Base-by-base conservation (phyloP, 2,797 vertebrate genomes). In the Aldrovandia affinis region DNA sequence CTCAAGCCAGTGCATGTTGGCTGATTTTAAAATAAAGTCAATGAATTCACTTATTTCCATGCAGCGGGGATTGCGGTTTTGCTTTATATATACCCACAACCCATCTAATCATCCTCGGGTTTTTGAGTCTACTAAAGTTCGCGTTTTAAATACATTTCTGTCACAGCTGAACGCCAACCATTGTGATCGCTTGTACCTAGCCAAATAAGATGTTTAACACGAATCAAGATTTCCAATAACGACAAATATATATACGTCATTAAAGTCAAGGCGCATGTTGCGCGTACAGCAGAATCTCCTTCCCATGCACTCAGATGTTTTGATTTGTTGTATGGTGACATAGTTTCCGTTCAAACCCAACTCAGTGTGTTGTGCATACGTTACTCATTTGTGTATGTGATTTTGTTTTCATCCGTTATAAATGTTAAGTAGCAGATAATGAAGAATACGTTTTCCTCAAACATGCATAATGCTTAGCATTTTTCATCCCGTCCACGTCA, bases 401-500 rank as follows among this genome's bases (percentile, higher is more conserved):
- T 36, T 68, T 52, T 39, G 78, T 18, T 36, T 52, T 10, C 47
- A 73, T 65, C 2, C 22, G 1, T 3, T 57, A 52, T 25, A 8
- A 70, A 14, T 15, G 36, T 78, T 42, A 30, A 52, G 36, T 22
- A 42, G 18, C n/a, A 9, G 70, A 10, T 30, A 42, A 44, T 77
- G 10, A 83, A 15, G 25, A 59, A 2, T 44, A 42, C 42, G 20
- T 4, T 30, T 8, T 36, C 36, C 22, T 75, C 39, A 14, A 78
- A 78, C 68, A 80, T 59, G 28, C 75, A 79, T 9, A 42, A 47
- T 30, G 30, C 44, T 44, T 80, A 28, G n/a, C 44, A 39, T 80
- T 80, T 25, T 20, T 33, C 70, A 81, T 81, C 81, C 84, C 75
- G 86, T 95, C 95, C 95, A 95, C 95, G 95, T 96, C 95, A 95